Evolutionary conservation across 2,113 vertebrate species (phyloP).

Genomic region (Sinosuthora webbiana): DNA sequence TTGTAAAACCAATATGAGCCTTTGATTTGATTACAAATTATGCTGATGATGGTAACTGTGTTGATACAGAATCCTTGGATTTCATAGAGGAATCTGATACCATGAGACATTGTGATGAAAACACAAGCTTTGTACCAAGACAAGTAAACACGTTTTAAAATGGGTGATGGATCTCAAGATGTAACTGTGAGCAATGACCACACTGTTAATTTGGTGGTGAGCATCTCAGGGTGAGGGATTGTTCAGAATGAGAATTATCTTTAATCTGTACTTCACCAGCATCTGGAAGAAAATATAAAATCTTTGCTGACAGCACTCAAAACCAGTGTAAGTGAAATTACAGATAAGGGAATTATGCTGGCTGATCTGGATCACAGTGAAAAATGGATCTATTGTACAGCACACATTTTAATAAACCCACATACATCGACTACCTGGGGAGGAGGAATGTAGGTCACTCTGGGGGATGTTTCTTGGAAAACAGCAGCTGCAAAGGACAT

Average conservation of each 20-base stretch:
- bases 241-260: not conserved
- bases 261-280: not conserved
- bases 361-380: conserved; percentile 7
- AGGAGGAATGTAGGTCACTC: not conserved
- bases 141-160: not conserved
- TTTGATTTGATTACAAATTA: conserved; percentile 63
- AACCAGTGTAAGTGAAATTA: not conserved
- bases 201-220: not conserved
- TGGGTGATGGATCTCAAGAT: not conserved
- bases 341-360: not conserved
- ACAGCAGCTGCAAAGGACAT: not conserved
- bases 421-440: fast-evolving
- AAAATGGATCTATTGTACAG: not conserved
- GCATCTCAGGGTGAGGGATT: not conserved
- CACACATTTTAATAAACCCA: conserved; percentile 22
- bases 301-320: conserved; percentile 1
- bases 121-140: not conserved
- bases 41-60: conserved; percentile 30
- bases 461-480: not conserved
- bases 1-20: conserved; percentile 7
- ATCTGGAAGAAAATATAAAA: not conserved
- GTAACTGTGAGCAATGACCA: not conserved
- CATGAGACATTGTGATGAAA: not conserved
- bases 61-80: conserved; percentile 38
- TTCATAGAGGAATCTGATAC: conserved; percentile 33